Percentiles rank a stretch among this genome's conserved stretches.
Evolutionary conservation across 2,888 invertebrate species (phyloP).

Genomic region (Leptinotarsa juncta): DNA sequence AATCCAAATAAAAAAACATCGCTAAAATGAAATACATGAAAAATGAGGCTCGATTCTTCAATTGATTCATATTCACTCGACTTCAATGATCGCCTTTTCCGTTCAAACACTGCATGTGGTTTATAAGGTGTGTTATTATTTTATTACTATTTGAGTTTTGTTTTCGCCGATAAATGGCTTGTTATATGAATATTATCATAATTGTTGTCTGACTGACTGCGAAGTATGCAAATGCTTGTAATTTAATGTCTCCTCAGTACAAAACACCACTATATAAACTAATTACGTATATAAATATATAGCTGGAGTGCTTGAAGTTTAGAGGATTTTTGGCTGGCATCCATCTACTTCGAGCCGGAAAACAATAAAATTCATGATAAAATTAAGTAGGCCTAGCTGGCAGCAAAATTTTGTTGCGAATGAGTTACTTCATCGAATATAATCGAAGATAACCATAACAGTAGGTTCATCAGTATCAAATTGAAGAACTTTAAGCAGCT

Average conservation of each 20-base stretch:
- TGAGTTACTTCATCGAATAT: no score
- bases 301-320: slow-evolving; percentile 48
- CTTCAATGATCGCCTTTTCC: slow-evolving; percentile 25
- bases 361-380: slow-evolving; percentile 21
- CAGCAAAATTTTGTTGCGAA: neutral
- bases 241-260: slow-evolving; percentile 63
- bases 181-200: slow-evolving; percentile 63
- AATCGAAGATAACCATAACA: neutral
- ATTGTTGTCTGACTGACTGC: slow-evolving; percentile 65
- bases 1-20: neutral
- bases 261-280: slow-evolving; percentile 65
- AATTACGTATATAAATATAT: slow-evolving; percentile 53
- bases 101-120: slow-evolving; percentile 57
- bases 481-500: no score
- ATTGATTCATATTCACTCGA: neutral
- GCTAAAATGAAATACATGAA: neutral
- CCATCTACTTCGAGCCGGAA: slow-evolving; percentile 42
- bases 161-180: slow-evolving; percentile 62
- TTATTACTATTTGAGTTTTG: slow-evolving; percentile 56
- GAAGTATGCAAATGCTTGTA: slow-evolving; percentile 60
- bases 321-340: slow-evolving; percentile 38
- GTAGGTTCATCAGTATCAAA: neutral
- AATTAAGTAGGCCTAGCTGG: slow-evolving; percentile 7
- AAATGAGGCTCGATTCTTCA: neutral
- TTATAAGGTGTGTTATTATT: slow-evolving; percentile 63